Evolutionary conservation across 2,888 invertebrate genomes (phyloP).

Genomic region (Lapara coniferarum): DNA sequence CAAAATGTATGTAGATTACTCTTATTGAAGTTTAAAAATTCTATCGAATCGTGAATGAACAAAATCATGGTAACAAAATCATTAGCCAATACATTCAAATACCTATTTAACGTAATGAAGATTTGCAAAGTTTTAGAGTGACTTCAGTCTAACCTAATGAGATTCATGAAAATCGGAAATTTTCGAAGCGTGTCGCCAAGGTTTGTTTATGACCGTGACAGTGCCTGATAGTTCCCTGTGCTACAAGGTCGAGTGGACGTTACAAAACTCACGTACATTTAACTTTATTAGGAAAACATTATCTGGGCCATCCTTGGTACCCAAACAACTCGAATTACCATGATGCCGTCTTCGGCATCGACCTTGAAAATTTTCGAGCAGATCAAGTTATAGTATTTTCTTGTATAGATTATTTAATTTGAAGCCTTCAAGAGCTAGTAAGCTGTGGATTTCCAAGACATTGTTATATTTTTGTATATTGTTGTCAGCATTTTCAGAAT

Average conservation of each 20-base stretch:
- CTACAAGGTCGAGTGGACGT: slow-evolving; percentile 11
- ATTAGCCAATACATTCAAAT: neutral
- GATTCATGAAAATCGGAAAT: slow-evolving; percentile 13
- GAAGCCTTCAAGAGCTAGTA: too few species aligned
- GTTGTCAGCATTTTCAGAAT: too few species aligned
- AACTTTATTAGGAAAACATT: slow-evolving; percentile 11
- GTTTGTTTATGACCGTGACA: slow-evolving; percentile 14
- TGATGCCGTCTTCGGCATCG: neutral
- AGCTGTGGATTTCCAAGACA: too few species aligned
- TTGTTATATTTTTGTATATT: too few species aligned
- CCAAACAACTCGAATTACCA: neutral
- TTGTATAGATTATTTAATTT: too few species aligned
- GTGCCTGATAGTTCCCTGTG: slow-evolving; percentile 16
- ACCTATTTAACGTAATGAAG: neutral
- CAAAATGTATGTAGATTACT: too few species aligned
- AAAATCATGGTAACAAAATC: neutral
- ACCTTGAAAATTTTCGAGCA: neutral
- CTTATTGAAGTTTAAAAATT: too few species aligned
- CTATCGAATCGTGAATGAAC: too few species aligned
- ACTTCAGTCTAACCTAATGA: slow-evolving; percentile 3
- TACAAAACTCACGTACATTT: slow-evolving; percentile 2
- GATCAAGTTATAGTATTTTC: too few species aligned
- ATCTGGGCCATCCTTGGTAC: neutral
- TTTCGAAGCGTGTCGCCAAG: slow-evolving; percentile 22
- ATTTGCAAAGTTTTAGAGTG: neutral